These are phyloP conservation scores for Drosophila colorata DNA, from an alignment of 2,888 invertebrate species.

Conservation along the genomic window DNA sequence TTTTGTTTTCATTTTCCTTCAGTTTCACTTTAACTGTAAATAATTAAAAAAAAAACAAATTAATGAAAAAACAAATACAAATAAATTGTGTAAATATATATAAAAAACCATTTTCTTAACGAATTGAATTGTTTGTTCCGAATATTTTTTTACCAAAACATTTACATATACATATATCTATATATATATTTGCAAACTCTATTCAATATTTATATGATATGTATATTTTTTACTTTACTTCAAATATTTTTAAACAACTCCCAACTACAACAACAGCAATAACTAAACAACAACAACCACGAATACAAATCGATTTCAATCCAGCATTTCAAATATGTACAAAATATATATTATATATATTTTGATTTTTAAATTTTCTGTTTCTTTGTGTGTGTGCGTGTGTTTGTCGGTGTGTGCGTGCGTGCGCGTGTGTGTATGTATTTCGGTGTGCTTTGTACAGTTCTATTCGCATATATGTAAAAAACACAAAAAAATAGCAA, in stretches of 20 bases:
- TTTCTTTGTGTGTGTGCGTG: conserved; percentile 22
- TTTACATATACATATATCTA: conserved; percentile 72
- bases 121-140: conserved; percentile 73
- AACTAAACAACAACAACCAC: conserved; percentile 38
- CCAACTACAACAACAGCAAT: conserved; percentile 55
- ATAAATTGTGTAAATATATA: conserved; percentile 80
- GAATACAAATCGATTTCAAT: conserved; percentile 54
- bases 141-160: conserved; percentile 69
- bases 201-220: conserved; percentile 79
- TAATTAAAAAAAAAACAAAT: conserved; percentile 74
- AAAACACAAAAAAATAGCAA: conserved; percentile 21
- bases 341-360: conserved; percentile 34
- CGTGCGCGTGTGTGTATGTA: conserved; percentile 22
- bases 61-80: conserved; percentile 12
- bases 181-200: conserved; percentile 79
- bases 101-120: conserved; percentile 61
- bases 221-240: conserved; percentile 72
- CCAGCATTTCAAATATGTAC: conserved; percentile 45
- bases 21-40: conserved; percentile 79
- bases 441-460: conserved; percentile 39
- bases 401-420: conserved; percentile 24
- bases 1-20: conserved; percentile 49
- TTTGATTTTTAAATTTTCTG: conserved; percentile 37
- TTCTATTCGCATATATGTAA: conserved; percentile 34
- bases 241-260: conserved; percentile 60